Base-by-base conservation (phyloP, 2,797 vertebrate species). In the Epinephelus awoara region DNA sequence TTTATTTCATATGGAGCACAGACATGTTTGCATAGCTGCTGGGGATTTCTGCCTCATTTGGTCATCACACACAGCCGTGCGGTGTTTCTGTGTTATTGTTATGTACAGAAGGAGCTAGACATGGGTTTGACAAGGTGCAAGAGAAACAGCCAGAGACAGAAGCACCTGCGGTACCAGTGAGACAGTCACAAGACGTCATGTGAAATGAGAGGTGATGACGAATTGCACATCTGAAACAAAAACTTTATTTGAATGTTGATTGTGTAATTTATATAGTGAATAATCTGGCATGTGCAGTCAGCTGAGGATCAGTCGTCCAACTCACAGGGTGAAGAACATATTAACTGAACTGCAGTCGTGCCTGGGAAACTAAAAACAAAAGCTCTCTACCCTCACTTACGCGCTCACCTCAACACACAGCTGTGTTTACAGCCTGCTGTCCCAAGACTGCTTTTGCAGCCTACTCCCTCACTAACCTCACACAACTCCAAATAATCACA, bases 1-100 rank as follows among this genome's bases (percentile, higher is more conserved):
- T 91, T 93, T 88, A 88, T 90, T 85, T 90, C 90, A 92, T 89
- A 88, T 89, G 90, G 91, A 85, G 63, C 69, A 69, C 80, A 88
- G 92, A 56, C 72, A 62, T 94, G 92, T 93, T 95, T 95, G 83
- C 64, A 71, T 90, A 93, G 91, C 92, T 93, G 91, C 76, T 58
- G 34, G 46, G 81, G 73, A 91, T 93, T 94, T 92, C 85, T 93
- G 90, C 93, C 88, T 93, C 92, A 89, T 92, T 92, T 90, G 91
- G 89, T 88, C 90, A 88, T 84, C 82, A 75, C 68, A 88, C 72
- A 88, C 74, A 77, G 63, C 68, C 44, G 65, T 61, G 62, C 77
- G 67, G 51, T 63, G 61, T 80, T 80, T 55, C 72, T 85, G 51
- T 88, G 79, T 82, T 89, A 68, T 79, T 88, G 76, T 74, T 83